A percentile compares a stretch with the other conserved stretches of the same genome.
Evolutionary conservation across 1,140 invertebrate species (phyloP).

Genomic region (Gonioctena quinquepunctata): DNA sequence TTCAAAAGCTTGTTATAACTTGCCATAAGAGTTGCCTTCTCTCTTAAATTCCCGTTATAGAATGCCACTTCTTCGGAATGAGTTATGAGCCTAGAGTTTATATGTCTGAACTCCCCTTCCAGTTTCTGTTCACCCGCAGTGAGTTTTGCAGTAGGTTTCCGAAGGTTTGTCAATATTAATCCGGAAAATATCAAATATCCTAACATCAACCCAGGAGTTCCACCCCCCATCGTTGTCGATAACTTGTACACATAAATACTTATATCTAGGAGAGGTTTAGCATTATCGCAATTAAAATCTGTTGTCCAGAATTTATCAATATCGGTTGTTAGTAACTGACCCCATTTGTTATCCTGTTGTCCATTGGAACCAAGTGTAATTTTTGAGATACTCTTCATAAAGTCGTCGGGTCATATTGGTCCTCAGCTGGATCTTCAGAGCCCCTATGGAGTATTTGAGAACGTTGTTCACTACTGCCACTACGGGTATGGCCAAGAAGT

Average conservation of each 20-base stretch:
- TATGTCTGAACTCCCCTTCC: conserved; percentile 96
- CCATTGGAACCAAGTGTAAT: conserved; percentile 96
- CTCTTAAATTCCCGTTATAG: conserved; percentile 89
- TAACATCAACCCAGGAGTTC: conserved; percentile 85
- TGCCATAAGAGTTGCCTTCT: conserved; percentile 84
- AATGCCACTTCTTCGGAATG: conserved; percentile 99
- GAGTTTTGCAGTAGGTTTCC: conserved; percentile 84
- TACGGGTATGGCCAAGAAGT: conserved; percentile 80
- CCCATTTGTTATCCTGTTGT: conserved; percentile 95
- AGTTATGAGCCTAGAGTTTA: conserved; percentile 93
- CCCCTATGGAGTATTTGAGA: conserved; percentile 91
- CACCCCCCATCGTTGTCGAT: conserved; percentile 79
- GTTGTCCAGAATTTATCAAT: conserved; percentile 97
- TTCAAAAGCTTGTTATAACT: conserved; percentile 89
- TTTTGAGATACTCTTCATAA: conserved; percentile 92
- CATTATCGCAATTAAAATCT: conserved; percentile 96
- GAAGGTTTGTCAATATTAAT: conserved; percentile 74
- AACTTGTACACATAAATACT: conserved; percentile 90
- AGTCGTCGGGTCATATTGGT: conserved; percentile 86
- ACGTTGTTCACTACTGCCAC: conserved; percentile 91
- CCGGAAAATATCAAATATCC: conserved; percentile 85
- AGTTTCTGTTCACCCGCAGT: conserved; percentile 94
- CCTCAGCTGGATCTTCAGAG: conserved; percentile 88
- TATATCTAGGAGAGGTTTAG: conserved; percentile 95
- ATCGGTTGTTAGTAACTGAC: conserved; percentile 95